A percentile compares a stretch with the other conserved stretches of the same genome.
Evolutionary conservation across 2,113 vertebrate species (phyloP).

Genomic region (Bolborhynchus lineola): DNA sequence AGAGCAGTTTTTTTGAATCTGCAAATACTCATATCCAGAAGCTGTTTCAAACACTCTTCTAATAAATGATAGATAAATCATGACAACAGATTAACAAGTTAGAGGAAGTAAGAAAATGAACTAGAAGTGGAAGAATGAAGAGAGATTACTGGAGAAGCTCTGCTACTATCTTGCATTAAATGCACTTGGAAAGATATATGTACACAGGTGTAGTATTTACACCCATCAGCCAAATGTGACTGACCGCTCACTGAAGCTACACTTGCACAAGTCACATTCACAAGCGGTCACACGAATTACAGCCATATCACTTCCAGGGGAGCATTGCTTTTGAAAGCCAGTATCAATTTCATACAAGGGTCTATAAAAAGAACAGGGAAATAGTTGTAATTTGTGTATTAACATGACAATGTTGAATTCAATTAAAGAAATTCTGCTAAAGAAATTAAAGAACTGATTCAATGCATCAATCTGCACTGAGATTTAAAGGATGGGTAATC

Average conservation of each 20-base stretch:
- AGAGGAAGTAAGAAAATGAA: background rate
- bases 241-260: background rate
- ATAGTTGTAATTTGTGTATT: background rate
- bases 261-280: background rate
- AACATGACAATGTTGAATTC: background rate
- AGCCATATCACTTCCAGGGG: background rate
- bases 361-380: conserved; percentile 9
- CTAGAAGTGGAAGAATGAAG: background rate
- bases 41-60: background rate
- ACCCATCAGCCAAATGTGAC: background rate
- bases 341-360: background rate
- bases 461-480: background rate
- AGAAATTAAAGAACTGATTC: background rate
- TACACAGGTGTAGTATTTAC: background rate
- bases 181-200: background rate
- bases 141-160: background rate
- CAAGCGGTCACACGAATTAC: background rate
- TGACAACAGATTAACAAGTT: background rate
- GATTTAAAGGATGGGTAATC: background rate
- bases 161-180: background rate
- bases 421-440: background rate
- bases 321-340: background rate
- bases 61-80: background rate
- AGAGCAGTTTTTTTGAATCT: background rate
- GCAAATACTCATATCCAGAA: background rate